phyloP scores from a whole-genome alignment of 2,797 vertebrate genomes.

The Novumbra hubbsi region DNA sequence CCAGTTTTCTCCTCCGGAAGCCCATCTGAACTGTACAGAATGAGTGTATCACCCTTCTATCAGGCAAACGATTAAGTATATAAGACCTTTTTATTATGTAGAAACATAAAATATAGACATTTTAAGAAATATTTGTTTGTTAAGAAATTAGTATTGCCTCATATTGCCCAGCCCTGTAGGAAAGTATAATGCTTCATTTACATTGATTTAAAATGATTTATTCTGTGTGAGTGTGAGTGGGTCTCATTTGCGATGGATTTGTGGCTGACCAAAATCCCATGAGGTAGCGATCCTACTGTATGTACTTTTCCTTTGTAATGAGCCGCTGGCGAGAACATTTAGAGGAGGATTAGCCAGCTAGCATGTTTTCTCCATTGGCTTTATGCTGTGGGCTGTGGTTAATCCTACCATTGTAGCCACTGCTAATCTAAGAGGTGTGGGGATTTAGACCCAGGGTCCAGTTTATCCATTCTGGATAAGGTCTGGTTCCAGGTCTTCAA shows the following conservation, averaged over 20 bases:
- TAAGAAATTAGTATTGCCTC: too few species aligned
- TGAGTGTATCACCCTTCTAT: too few species aligned
- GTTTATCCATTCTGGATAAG: conserved; percentile 12
- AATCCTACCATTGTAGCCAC: conserved; percentile 38
- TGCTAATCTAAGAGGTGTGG: conserved; percentile 41
- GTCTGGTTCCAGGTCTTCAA: too few species aligned
- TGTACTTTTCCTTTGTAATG: not conserved
- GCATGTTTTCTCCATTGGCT: conserved; percentile 25
- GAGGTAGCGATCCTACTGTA: conserved; percentile 1
- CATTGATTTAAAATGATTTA: not conserved
- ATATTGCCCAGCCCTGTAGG: not conserved
- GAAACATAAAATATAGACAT: too few species aligned
- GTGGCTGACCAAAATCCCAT: conserved; percentile 7
- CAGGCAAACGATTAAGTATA: too few species aligned
- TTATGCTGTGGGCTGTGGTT: conserved; percentile 11
- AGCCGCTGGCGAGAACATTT: conserved; percentile 6
- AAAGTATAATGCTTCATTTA: too few species aligned
- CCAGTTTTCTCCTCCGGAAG: too few species aligned
- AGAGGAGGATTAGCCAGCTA: conserved; percentile 18
- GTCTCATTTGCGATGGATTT: conserved; percentile 3
- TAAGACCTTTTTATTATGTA: too few species aligned
- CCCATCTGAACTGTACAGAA: too few species aligned
- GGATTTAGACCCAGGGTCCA: conserved; percentile 11
- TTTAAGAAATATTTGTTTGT: too few species aligned
- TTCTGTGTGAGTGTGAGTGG: not conserved